Base-by-base conservation (phyloP, 2,888 invertebrate genomes). In the Drosophila setosimentum region DNA sequence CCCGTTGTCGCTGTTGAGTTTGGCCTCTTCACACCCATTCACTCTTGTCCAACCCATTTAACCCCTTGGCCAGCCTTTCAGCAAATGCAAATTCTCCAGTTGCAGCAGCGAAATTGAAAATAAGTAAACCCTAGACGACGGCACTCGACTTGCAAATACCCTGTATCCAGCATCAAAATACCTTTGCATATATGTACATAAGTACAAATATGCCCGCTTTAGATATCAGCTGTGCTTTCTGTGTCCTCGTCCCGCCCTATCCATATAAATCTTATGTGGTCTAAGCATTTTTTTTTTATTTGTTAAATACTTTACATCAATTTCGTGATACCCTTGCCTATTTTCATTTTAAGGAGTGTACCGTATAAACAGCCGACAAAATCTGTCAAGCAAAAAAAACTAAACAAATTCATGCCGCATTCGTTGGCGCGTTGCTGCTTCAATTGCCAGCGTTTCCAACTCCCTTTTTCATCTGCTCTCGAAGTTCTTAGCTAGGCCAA, bases 51-150 rank as follows among this genome's bases (percentile, higher is more conserved):
- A 13, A 11, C 33, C 2, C 13, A 42, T 48, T 10, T 1, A 13
- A 1, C 40, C 27, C 24, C 37, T 45, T 55, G 13, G 29, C 27
- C 7, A n/a, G 24, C 35, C 51, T 63, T 57, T 55, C 64, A 68
- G 64, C 62, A 86, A 87, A 85, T 85, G 84, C 87, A 88, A 85
- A 85, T 85, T 69, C 64, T 76, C 60, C 60, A 73, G 53, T 61
- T 65, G 51, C 78, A 65, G 54, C 81, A 60, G 59, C 70, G 73
- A 86, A 86, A 85, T 88, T 76, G 81, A 80, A 88, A 88, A 85
- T 83, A 86, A 80, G 83, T 21, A 30, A 40, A 3, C 16, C 16
- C 21, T 6, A 8, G 11, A 8, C n/a, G 7, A 13, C 21, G 5
- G 21, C 40, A 16, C 30, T 21, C 8, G 57, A 40, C 57, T n/a